Percentiles rank a stretch among this genome's conserved stretches.
These are phyloP conservation scores for Progne subis DNA, from an alignment of 2,113 vertebrate species.

Conservation along the genomic window DNA sequence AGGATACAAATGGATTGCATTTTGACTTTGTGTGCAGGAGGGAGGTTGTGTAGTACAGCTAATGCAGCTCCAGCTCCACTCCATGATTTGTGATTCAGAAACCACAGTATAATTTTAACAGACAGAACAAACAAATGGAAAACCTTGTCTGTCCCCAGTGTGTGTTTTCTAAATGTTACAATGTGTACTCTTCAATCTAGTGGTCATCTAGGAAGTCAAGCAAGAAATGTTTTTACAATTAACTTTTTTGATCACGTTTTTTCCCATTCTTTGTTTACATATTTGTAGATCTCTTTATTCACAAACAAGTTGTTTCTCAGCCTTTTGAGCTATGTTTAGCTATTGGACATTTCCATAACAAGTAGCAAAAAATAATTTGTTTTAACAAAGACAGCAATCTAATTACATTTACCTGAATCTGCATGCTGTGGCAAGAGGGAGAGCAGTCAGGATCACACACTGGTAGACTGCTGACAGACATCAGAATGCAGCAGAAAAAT, in stretches of 20 bases:
- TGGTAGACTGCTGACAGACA: accelerated
- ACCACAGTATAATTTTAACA: conserved; percentile 47
- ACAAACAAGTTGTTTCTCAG: not conserved
- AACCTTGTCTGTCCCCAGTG: not conserved
- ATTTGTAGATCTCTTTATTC: not conserved
- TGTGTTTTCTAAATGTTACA: conserved; percentile 35
- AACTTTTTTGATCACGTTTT: not conserved
- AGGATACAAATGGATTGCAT: conserved; percentile 10
- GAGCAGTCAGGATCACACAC: not conserved
- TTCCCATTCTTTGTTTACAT: not conserved
- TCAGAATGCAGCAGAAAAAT: not conserved
- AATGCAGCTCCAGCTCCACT: conserved; percentile 47
- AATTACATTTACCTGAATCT: not conserved
- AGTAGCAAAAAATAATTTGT: not conserved
- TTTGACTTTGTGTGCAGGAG: conserved; percentile 40
- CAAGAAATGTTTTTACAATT: not conserved
- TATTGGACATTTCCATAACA: not conserved
- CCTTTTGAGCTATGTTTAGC: not conserved
- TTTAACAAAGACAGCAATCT: not conserved
- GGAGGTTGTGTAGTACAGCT: conserved; percentile 30
- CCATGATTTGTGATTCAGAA: conserved; percentile 63
- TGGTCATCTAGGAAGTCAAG: conserved; percentile 22
- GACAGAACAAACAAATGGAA: conserved; percentile 34
- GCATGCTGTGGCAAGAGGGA: not conserved
- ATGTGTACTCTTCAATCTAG: conserved; percentile 48